Base-by-base conservation (phyloP, 2,888 invertebrate genomes). In the Catocala sponsa region DNA sequence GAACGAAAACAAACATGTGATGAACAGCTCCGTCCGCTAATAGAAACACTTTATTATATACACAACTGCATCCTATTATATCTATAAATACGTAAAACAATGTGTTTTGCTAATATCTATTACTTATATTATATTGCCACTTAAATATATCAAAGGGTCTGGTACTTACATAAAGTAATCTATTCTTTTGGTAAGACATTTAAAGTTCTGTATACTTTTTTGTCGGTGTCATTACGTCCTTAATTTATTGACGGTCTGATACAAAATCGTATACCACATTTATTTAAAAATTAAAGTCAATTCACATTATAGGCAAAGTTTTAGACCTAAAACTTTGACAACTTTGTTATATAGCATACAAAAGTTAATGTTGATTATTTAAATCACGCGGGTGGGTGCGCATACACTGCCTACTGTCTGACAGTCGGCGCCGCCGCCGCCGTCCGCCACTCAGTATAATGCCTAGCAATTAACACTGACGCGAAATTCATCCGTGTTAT, bases 401-500 rank as follows among this genome's bases (percentile, higher is more conserved):
- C 61, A 56, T 62, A 69, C 72, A 65, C 11, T 63, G 61, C 66
- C 65, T 66, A 64, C 59, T 51, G 73, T 66, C 72, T 73, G 61
- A 62, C 46, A 63, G 63, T 53, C 65, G 74, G 67, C 78, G 77
- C 72, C 78, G 76, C 64, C 76, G 79, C 63, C 35, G 35, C 35
- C 9, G 35, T 38, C 35, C 76, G 79, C 72, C 77, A 63, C 47
- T 32, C 48, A 32, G 47, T 77, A 79, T 81, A 81, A 86, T 84
- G 82, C 84, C 85, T 86, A 83, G 83, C 85, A 86, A 87, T 87
- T 88, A 86, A 86, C 88, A 87, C 88, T 86, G 88, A 86, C 83
- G 84, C 87, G 84, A 89, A 88, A 87, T 90, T 87, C 88, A 89
- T 92, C 87, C 89, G 91, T 82, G 84, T 85, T 86, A 86, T 91